Percentiles rank a stretch among this genome's conserved stretches.
phyloP scores from a whole-genome alignment of 2,888 invertebrate genomes.

The Micropterix aruncella region DNA sequence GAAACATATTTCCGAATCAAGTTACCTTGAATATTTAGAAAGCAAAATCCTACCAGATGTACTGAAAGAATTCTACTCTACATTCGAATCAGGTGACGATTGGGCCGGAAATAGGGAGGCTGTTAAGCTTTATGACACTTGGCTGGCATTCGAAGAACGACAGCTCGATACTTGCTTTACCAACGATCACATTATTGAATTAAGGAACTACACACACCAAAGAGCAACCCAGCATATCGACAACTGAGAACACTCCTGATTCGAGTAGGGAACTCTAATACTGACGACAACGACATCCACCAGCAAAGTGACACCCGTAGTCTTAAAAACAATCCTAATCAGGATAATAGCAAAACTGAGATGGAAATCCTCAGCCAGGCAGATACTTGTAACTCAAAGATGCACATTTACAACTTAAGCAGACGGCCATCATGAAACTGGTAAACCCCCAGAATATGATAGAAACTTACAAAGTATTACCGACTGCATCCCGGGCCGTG shows the following conservation, averaged over 20 bases:
- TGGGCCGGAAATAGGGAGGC: conserved; percentile 2
- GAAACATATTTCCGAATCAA: conserved; percentile 3
- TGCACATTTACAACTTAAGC: neutral
- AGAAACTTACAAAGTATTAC: conserved; percentile 1
- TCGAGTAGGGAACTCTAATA: neutral
- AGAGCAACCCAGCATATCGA: conserved; percentile 1
- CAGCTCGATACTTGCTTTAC: too few species aligned
- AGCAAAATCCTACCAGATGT: neutral
- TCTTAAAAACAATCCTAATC: too few species aligned
- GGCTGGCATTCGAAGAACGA: conserved; percentile 1
- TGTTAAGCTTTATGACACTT: conserved; percentile 2
- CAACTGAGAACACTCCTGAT: conserved; percentile 2
- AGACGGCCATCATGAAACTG: conserved; percentile 1
- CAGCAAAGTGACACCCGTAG: neutral
- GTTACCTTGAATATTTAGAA: conserved; percentile 5
- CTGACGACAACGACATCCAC: neutral
- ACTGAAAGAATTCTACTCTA: conserved; percentile 4
- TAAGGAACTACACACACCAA: conserved; percentile 1
- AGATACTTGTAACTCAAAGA: conserved; percentile 1
- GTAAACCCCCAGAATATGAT: neutral
- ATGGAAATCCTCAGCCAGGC: conserved; percentile 1
- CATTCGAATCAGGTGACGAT: conserved; percentile 1
- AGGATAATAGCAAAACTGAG: conserved; percentile 1
- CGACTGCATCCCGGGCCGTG: neutral
- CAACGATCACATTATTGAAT: conserved; percentile 1